These are phyloP conservation scores for Alosa alosa DNA, from an alignment of 2,113 vertebrate species.

Conservation along the genomic window DNA sequence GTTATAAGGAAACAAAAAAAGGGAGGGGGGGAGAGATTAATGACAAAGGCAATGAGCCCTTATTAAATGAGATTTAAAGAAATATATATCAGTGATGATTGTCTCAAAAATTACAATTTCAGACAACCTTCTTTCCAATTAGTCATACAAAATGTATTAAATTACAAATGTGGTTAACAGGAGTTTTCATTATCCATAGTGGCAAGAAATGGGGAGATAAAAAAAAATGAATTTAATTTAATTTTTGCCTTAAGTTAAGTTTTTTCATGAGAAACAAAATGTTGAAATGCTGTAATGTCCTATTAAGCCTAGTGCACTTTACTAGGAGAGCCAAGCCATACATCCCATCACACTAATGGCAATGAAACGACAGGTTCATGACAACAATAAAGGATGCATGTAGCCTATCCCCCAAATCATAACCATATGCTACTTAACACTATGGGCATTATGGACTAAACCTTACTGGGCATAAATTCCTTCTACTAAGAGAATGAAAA, in stretches of 20 bases:
- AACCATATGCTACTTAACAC: neutral
- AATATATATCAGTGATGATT: neutral
- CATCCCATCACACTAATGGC: neutral
- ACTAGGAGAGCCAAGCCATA: neutral
- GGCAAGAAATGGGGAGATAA: neutral
- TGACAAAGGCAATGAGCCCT: neutral
- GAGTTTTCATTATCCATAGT: neutral
- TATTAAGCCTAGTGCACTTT: neutral
- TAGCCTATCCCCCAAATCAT: neutral
- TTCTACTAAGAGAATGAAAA: neutral
- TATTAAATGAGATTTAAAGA: neutral
- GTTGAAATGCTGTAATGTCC: neutral
- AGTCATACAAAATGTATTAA: neutral
- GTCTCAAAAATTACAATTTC: neutral
- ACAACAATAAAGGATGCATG: neutral
- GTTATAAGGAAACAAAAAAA: slow-evolving; percentile 52
- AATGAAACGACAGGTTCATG: neutral
- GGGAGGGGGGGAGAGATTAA: neutral
- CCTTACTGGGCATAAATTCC: neutral
- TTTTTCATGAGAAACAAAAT: neutral
- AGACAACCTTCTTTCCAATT: neutral
- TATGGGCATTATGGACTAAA: neutral
- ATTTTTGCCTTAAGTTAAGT: neutral
- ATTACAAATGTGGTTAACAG: neutral
- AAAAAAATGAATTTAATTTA: neutral